A percentile compares a stretch with the other conserved stretches of the same genome.
Evolutionary conservation across 2,888 invertebrate species (phyloP).

Genomic region (Antheraea assamensis): DNA sequence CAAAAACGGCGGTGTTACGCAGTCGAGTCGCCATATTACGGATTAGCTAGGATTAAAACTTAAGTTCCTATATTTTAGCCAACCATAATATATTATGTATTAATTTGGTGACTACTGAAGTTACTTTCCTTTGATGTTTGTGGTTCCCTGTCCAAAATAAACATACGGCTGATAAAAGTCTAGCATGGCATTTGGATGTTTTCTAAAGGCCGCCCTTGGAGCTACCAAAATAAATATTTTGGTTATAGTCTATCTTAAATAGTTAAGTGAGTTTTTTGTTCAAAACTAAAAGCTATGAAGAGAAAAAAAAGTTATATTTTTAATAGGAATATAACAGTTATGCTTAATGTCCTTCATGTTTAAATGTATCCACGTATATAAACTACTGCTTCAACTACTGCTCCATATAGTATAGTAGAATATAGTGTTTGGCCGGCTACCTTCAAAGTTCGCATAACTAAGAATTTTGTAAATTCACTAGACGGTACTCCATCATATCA

Average conservation of each 20-base stretch:
- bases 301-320: not conserved
- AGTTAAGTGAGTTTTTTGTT: not conserved
- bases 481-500: no score
- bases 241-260: not conserved
- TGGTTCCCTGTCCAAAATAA: not conserved
- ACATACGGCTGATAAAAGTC: not conserved
- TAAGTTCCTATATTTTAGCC: conserved; percentile 38
- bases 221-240: not conserved
- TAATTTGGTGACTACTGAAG: conserved; percentile 37
- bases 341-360: no score
- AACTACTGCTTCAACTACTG: no score
- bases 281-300: not conserved
- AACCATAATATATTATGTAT: conserved; percentile 24
- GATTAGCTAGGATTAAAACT: conserved; percentile 41
- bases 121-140: conserved; percentile 29
- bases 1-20: conserved; percentile 11
- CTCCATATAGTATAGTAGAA: no score
- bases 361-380: no score
- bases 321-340: not conserved
- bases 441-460: no score
- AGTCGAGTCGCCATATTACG: conserved; percentile 31
- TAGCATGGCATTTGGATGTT: not conserved
- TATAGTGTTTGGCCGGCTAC: no score
- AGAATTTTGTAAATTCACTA: no score
- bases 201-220: not conserved